Evolutionary conservation across 2,888 invertebrate genomes (phyloP).

Genomic region (Sphaerophoria taeniata): DNA sequence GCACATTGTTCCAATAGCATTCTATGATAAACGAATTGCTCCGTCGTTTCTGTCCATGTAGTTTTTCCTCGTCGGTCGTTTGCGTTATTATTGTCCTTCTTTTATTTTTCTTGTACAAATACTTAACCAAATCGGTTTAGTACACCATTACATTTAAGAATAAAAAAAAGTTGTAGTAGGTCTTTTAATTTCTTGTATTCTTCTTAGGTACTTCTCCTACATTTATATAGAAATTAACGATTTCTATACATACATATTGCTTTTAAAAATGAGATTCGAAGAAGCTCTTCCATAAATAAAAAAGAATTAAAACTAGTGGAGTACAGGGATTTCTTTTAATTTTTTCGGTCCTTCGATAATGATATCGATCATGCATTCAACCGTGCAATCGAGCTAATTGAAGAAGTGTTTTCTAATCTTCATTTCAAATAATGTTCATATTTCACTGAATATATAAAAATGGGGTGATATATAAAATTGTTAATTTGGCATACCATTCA

Average conservation of each 20-base stretch:
- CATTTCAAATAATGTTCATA: too few relatives aligned
- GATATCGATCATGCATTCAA: too few relatives aligned
- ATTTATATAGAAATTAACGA: not conserved
- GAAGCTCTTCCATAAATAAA: not conserved
- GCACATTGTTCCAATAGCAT: not conserved
- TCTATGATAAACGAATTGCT: not conserved
- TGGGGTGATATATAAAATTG: too few relatives aligned
- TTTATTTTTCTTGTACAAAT: conserved; percentile 58
- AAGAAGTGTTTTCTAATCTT: too few relatives aligned
- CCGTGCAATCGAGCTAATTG: too few relatives aligned
- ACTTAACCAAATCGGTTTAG: conserved; percentile 17
- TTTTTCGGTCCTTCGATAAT: too few relatives aligned
- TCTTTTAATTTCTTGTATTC: conserved; percentile 19
- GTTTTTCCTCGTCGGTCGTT: conserved; percentile 4
- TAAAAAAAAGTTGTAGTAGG: conserved; percentile 30
- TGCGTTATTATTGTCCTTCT: conserved; percentile 31
- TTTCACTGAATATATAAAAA: too few relatives aligned
- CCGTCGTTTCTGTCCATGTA: conserved; percentile 23
- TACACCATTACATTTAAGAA: conserved; percentile 34
- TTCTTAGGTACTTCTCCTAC: not conserved
- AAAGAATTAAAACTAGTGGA: too few relatives aligned
- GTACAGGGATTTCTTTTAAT: too few relatives aligned
- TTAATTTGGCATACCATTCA: too few relatives aligned
- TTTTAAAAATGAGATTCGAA: not conserved
- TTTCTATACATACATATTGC: not conserved